Evolutionary conservation across 2,113 vertebrate species (phyloP).

Genomic region (Corydoras maculifer): DNA sequence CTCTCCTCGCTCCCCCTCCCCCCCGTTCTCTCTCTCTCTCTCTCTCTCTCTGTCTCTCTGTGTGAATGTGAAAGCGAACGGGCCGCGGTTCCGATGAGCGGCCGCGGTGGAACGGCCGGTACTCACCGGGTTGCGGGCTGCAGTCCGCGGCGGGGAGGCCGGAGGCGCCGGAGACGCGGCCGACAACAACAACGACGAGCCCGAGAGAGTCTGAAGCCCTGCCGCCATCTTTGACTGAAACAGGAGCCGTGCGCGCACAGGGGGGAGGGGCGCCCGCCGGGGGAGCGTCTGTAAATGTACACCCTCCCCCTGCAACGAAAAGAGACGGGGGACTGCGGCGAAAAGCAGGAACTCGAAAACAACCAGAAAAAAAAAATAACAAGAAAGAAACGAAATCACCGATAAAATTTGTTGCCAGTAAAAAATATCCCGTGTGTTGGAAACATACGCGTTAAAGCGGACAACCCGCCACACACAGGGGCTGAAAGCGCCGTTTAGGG

Average conservation of each 20-base stretch:
- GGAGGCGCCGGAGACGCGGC: conserved; percentile 60
- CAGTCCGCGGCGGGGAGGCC: conserved; percentile 55
- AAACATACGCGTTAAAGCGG: no score
- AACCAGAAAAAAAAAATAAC: no score
- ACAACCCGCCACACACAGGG: no score
- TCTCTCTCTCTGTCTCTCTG: conserved; percentile 35
- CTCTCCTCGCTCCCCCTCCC: not conserved
- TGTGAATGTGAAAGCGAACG: conserved; percentile 46
- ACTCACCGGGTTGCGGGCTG: conserved; percentile 66
- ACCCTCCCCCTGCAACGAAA: not conserved
- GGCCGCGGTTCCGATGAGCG: conserved; percentile 20
- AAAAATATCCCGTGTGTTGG: no score
- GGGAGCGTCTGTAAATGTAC: conserved; percentile 65
- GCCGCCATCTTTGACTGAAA: conserved; percentile 79
- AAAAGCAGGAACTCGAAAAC: not conserved
- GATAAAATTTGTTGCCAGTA: no score
- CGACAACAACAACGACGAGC: conserved; percentile 63
- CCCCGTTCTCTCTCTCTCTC: not conserved
- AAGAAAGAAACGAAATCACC: no score
- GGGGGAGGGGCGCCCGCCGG: conserved; percentile 67
- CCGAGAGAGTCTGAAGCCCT: conserved; percentile 66
- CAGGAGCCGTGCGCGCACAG: conserved; percentile 69
- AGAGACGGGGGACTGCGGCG: not conserved
- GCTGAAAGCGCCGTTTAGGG: no score
- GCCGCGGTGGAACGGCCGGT: conserved; percentile 11